phyloP scores from a whole-genome alignment of 2,888 invertebrate genomes.

The Galeopsomyia nigrocyanea region DNA sequence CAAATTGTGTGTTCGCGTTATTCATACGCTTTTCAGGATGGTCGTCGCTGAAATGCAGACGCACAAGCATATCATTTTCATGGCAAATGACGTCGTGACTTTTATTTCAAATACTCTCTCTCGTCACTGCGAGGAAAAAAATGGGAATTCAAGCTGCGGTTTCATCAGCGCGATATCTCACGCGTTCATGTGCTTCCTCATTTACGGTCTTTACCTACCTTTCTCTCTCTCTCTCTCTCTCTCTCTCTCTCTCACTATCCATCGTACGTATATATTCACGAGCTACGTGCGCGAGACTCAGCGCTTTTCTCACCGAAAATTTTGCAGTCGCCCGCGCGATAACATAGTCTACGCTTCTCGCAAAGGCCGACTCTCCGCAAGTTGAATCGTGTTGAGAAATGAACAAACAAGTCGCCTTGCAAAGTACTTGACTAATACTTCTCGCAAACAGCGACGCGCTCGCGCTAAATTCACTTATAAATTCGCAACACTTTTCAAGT shows the following conservation, averaged over 20 bases:
- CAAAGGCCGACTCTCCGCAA: neutral
- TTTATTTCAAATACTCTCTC: too few relatives aligned
- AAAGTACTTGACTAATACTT: slow-evolving; percentile 38
- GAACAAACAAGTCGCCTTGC: slow-evolving; percentile 37
- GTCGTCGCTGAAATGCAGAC: neutral
- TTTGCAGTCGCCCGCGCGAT: neutral
- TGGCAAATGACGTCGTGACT: too few relatives aligned
- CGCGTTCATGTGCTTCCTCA: neutral
- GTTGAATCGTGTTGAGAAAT: slow-evolving; percentile 26
- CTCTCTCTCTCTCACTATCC: neutral
- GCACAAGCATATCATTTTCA: too few relatives aligned
- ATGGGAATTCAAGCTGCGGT: slow-evolving; percentile 37
- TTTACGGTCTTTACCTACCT: slow-evolving; percentile 7
- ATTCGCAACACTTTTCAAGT: slow-evolving; percentile 2
- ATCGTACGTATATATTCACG: neutral
- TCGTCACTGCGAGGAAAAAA: neutral
- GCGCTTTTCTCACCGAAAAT: neutral
- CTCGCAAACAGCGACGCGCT: slow-evolving; percentile 23
- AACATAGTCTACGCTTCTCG: slow-evolving; percentile 1
- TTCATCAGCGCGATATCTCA: slow-evolving; percentile 11
- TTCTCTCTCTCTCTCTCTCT: neutral
- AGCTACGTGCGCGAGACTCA: neutral
- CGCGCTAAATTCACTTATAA: slow-evolving; percentile 18
- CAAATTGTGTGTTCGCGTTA: slow-evolving; percentile 20
- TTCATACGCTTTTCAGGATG: slow-evolving; percentile 27